Evolutionary conservation across 2,888 invertebrate genomes (phyloP).

Genomic region (Lobophora halterata): DNA sequence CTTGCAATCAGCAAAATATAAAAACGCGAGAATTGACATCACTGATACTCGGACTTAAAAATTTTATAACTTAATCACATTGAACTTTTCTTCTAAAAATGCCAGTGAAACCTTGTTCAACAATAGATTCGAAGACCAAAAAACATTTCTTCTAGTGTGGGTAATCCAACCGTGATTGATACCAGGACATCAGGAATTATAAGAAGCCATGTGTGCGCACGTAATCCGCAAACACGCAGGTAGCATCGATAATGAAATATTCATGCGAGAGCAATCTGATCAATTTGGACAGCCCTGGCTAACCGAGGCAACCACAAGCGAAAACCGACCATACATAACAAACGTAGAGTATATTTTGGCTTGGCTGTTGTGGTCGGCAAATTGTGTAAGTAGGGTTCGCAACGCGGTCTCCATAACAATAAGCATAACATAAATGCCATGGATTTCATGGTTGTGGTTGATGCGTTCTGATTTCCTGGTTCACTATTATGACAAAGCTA

Average conservation of each 20-base stretch:
- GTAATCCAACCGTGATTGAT: slow-evolving; percentile 7
- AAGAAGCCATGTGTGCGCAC: slow-evolving; percentile 13
- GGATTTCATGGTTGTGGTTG: slow-evolving; percentile 43
- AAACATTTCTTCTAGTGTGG: no score
- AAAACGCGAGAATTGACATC: no score
- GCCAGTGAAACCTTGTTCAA: no score
- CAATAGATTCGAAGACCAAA: no score
- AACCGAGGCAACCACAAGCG: slow-evolving; percentile 6
- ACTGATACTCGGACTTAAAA: no score
- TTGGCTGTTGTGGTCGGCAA: slow-evolving; percentile 5
- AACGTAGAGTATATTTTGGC: slow-evolving; percentile 29
- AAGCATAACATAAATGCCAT: slow-evolving; percentile 57
- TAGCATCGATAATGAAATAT: slow-evolving; percentile 57
- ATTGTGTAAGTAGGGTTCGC: slow-evolving; percentile 14
- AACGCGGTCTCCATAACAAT: slow-evolving; percentile 41
- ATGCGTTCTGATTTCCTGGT: slow-evolving; percentile 1
- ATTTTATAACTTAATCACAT: no score
- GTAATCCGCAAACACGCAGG: slow-evolving; percentile 20
- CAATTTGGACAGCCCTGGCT: slow-evolving; percentile 35
- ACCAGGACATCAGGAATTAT: slow-evolving; percentile 23
- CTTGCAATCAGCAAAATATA: no score
- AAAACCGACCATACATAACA: slow-evolving; percentile 33
- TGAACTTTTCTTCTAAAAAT: no score
- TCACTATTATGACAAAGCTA: background rate
- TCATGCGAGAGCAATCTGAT: slow-evolving; percentile 54